These are phyloP conservation scores for Formica selysi DNA, from an alignment of 1,140 invertebrate genomes.

Conservation along the genomic window DNA sequence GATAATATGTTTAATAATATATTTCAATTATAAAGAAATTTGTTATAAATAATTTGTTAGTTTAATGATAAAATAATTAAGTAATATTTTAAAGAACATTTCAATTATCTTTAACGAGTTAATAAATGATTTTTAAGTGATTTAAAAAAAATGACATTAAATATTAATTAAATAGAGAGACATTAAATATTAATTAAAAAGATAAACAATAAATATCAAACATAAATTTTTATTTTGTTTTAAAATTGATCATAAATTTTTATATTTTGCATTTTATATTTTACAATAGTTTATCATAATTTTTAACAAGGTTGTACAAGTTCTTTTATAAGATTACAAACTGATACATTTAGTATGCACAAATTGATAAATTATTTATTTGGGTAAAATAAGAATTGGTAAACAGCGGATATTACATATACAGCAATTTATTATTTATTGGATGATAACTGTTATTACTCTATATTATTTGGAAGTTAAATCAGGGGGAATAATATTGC, in stretches of 20 bases:
- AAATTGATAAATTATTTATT: background rate
- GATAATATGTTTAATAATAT: background rate
- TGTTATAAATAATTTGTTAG: background rate
- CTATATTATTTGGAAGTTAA: conserved; percentile 52
- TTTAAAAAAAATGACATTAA: background rate
- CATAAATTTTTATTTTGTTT: background rate
- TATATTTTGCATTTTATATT: conserved; percentile 15
- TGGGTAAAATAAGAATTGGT: conserved; percentile 23
- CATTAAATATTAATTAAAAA: background rate
- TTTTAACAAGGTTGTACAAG: background rate
- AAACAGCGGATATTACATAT: background rate
- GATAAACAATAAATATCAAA: background rate
- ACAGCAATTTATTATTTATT: conserved; percentile 59
- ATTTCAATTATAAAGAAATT: background rate
- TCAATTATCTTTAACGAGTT: too few relatives aligned
- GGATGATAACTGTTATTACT: conserved; percentile 57
- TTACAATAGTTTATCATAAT: conserved; percentile 1
- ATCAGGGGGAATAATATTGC: conserved; percentile 42
- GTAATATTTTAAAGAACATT: too few relatives aligned
- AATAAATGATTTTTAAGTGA: too few relatives aligned
- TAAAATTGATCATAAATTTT: background rate
- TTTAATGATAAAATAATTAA: too few relatives aligned
- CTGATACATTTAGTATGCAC: background rate
- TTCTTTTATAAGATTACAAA: background rate
- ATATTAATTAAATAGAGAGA: background rate